Percentiles rank a stretch among this genome's conserved stretches.
These are phyloP conservation scores for Paelopatides confundens DNA, from an alignment of 53 echinoderm and acorn worm species.

Conservation along the genomic window DNA sequence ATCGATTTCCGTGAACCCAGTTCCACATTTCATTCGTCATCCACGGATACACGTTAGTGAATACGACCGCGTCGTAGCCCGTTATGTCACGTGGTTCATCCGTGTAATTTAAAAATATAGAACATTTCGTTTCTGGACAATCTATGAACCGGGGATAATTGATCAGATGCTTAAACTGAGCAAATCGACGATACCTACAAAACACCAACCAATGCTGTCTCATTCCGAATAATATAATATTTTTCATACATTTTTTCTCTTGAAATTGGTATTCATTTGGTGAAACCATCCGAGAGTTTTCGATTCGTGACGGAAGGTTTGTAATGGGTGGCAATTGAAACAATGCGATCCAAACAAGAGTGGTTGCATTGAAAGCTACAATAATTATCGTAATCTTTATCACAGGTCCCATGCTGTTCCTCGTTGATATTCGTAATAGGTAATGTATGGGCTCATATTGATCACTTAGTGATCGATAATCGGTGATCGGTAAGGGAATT, in stretches of 20 bases:
- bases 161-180: background rate
- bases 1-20: slow-evolving; percentile 21
- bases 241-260: background rate
- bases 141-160: background rate
- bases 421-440: no score
- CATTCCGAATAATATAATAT: slow-evolving; percentile 14
- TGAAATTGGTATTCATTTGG: no score
- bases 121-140: background rate
- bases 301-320: background rate
- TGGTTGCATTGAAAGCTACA: background rate
- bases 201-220: slow-evolving; percentile 9
- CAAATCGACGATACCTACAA: background rate
- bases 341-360: background rate
- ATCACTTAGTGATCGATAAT: no score
- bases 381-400: slow-evolving; percentile 12
- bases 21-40: background rate
- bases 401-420: background rate
- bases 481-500: no score
- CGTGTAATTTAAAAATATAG: background rate
- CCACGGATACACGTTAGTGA: slow-evolving; percentile 25
- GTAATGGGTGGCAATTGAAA: background rate
- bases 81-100: background rate
- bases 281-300: background rate
- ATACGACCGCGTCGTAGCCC: slow-evolving; percentile 5
- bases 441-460: no score